A percentile compares a stretch with the other conserved stretches of the same genome.
phyloP scores from a whole-genome alignment of 37 sponge, comb jelly and placozoan species.

The Beroe ovata region DNA sequence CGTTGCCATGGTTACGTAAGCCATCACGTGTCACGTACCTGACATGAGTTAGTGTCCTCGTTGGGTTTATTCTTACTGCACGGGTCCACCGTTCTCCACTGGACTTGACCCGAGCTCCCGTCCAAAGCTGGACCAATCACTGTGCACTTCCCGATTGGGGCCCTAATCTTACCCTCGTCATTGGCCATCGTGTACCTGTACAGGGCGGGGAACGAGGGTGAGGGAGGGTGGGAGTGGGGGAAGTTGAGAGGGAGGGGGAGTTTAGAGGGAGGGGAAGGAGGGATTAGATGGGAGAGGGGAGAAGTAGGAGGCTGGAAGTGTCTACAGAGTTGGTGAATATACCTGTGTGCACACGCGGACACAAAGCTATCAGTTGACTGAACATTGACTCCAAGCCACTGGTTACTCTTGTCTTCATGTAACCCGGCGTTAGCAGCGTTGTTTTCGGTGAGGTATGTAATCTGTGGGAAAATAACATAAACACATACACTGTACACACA shows the following conservation, averaged over 20 bases:
- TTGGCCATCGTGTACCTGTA: background rate
- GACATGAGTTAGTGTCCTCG: constrained; percentile 39
- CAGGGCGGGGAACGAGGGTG: background rate
- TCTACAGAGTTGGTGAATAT: background rate
- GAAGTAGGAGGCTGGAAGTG: too few species aligned
- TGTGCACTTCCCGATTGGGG: constrained; percentile 36
- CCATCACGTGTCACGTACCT: too few species aligned
- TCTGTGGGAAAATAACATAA: too few species aligned
- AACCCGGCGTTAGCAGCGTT: background rate
- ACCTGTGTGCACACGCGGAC: constrained; percentile 51
- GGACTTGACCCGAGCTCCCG: background rate
- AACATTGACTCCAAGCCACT: constrained; percentile 59
- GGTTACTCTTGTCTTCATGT: constrained; percentile 13
- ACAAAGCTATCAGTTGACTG: constrained; percentile 17
- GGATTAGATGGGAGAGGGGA: too few species aligned
- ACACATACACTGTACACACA: too few species aligned
- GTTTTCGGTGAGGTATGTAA: constrained; percentile 14
- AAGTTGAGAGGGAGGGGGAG: too few species aligned
- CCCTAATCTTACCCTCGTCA: background rate
- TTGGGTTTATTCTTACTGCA: background rate
- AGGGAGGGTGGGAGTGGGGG: too few species aligned
- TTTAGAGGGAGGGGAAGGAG: too few species aligned
- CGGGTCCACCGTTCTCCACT: background rate
- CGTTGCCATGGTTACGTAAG: too few species aligned
- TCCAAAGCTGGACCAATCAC: constrained; percentile 2